A percentile compares a stretch with the other conserved stretches of the same genome.
Evolutionary conservation across 2,113 vertebrate genomes (phyloP).

Genomic region (Haemorhous mexicanus): DNA sequence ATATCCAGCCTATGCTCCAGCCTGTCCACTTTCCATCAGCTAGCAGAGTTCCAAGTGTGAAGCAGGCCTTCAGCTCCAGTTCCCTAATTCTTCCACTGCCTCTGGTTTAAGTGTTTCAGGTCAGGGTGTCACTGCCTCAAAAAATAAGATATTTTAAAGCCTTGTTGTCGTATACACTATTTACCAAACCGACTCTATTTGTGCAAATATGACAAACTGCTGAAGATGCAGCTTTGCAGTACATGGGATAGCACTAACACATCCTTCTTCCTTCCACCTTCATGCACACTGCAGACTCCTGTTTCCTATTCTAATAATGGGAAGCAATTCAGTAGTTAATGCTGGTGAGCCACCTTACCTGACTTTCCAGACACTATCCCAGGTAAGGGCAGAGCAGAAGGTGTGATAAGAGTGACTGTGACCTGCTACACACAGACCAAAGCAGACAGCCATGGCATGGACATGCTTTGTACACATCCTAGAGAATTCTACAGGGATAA

Average conservation of each 20-base stretch:
- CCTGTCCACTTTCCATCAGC: not conserved
- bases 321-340: not conserved
- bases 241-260: not conserved
- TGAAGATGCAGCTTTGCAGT: not conserved
- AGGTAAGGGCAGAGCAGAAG: not conserved
- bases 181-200: not conserved
- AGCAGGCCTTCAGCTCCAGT: not conserved
- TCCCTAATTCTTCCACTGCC: not conserved
- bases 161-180: not conserved
- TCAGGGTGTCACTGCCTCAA: not conserved
- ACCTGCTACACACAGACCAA: not conserved
- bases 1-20: not conserved
- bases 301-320: not conserved
- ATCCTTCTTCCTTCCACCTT: not conserved
- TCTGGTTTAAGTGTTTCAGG: not conserved
- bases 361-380: not conserved
- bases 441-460: not conserved
- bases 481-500: not conserved
- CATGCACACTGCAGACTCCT: not conserved
- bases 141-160: not conserved
- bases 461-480: not conserved
- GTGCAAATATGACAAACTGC: not conserved
- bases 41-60: not conserved
- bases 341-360: not conserved
- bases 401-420: not conserved